These are phyloP conservation scores for Lethrus apterus DNA, from an alignment of 1,140 invertebrate species.

Conservation along the genomic window DNA sequence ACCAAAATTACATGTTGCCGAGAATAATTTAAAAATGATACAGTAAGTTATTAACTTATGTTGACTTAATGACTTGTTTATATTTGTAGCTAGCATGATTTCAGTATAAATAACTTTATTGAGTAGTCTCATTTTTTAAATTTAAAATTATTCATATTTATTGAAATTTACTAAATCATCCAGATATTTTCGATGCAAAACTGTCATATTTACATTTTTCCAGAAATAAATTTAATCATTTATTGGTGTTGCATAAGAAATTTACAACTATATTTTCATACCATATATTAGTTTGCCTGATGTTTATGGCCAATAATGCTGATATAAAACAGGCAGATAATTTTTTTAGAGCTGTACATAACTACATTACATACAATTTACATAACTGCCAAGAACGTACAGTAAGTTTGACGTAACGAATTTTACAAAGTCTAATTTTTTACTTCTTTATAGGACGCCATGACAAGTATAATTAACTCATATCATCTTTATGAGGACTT, in stretches of 20 bases:
- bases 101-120: too few species aligned
- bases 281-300: not conserved
- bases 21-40: too few species aligned
- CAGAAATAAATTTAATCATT: not conserved
- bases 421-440: not conserved
- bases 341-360: constrained; percentile 2
- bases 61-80: too few species aligned
- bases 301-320: not conserved
- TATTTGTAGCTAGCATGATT: too few species aligned
- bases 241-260: not conserved
- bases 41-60: too few species aligned
- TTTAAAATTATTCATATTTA: too few species aligned
- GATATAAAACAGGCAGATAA: constrained; percentile 1
- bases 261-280: not conserved
- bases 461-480: not conserved
- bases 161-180: too few species aligned
- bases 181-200: too few species aligned
- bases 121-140: too few species aligned
- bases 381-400: not conserved
- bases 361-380: constrained; percentile 5
- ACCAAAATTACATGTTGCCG: too few species aligned
- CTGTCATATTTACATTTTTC: not conserved
- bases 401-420: not conserved
- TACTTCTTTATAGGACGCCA: not conserved
- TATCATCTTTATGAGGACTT: constrained; percentile 1